phyloP scores from a whole-genome alignment of 2,888 invertebrate species.

The Noctuana brunneofusca region DNA sequence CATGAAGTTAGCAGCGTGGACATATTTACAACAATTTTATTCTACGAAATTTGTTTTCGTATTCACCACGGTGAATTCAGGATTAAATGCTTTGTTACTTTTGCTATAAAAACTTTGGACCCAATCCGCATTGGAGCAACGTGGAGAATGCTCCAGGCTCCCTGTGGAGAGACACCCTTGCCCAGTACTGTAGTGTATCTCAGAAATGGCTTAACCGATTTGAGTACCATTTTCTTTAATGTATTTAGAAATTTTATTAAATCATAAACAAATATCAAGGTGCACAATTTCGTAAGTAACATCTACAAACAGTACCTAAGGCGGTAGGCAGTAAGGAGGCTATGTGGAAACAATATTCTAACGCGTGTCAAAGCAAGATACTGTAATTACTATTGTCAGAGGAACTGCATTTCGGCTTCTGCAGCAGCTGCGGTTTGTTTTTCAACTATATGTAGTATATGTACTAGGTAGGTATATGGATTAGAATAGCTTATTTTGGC shows the following conservation, averaged over 20 bases:
- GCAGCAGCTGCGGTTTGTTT: too few species aligned
- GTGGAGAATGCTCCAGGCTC: too few species aligned
- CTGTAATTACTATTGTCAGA: background rate
- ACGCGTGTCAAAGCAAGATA: background rate
- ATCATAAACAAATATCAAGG: background rate
- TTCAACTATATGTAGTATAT: too few species aligned
- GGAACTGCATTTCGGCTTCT: too few species aligned
- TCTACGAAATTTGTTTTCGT: slow-evolving; percentile 27
- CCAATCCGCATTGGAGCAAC: background rate
- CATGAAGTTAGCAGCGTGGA: slow-evolving; percentile 12
- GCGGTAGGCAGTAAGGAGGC: too few species aligned
- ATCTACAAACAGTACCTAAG: background rate
- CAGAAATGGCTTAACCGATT: too few species aligned
- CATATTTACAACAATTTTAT: slow-evolving; percentile 33
- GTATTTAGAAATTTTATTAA: too few species aligned
- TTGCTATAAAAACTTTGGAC: slow-evolving; percentile 20
- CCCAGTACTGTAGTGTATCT: too few species aligned
- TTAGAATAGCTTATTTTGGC: too few species aligned
- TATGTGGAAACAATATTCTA: background rate
- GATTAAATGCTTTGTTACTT: slow-evolving; percentile 16
- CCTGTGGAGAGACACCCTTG: too few species aligned
- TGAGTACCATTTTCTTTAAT: too few species aligned
- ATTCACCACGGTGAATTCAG: slow-evolving; percentile 25
- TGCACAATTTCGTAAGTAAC: background rate
- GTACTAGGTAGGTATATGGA: too few species aligned